phyloP scores from a whole-genome alignment of 2,113 vertebrate genomes.

The Phalacrocorax aristotelis region DNA sequence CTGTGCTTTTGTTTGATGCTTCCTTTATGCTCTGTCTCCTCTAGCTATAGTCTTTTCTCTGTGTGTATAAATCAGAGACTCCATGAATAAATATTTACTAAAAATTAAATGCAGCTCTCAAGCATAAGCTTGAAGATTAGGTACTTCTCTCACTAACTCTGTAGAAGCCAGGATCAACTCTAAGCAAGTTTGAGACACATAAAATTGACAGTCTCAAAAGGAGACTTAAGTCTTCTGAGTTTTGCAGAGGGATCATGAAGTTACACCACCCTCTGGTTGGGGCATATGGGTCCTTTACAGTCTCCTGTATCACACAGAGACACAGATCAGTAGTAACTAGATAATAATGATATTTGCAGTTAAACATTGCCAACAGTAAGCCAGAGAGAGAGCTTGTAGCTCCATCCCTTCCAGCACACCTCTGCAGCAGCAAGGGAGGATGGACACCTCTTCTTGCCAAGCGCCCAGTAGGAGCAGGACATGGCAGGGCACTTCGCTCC shows the following conservation, averaged over 20 bases:
- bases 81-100: background rate
- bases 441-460: background rate
- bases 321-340: background rate
- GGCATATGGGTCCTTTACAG: background rate
- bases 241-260: background rate
- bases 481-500: background rate
- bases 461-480: background rate
- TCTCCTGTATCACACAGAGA: background rate
- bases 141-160: background rate
- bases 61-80: background rate
- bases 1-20: background rate
- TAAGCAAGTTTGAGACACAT: background rate
- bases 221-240: background rate
- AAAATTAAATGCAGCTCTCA: background rate
- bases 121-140: background rate
- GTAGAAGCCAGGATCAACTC: background rate
- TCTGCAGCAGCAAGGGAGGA: background rate
- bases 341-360: accelerated
- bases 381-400: background rate
- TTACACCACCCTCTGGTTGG: accelerated
- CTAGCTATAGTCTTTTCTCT: background rate
- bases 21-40: background rate
- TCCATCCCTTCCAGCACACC: background rate
- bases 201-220: background rate
- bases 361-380: background rate